Base-by-base conservation (phyloP, 2,113 vertebrate genomes). In the Semnornis frantzii region DNA sequence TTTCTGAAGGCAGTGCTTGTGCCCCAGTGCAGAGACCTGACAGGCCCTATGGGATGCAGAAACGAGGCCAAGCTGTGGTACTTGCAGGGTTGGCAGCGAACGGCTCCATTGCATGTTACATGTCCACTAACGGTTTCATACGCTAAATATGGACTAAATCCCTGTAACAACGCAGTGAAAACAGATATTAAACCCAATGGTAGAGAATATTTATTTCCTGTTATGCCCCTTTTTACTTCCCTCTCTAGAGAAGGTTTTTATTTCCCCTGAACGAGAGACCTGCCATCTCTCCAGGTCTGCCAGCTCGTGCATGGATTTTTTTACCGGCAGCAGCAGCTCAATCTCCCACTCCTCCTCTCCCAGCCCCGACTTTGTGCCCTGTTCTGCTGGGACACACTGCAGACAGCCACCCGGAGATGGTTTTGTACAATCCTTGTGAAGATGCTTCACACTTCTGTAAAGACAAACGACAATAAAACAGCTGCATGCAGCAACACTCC, bases 401-500 rank as follows among this genome's bases (percentile, higher is more conserved):
- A 89, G 86, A 57, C 87, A 68, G 94, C 88, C 91, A 46, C 46
- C 89, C 58, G 68, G 90, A 86, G 89, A 93, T 16, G 84, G 5
- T 59, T 98, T 98, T 98, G 97, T 98, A 98, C 98, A 88, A 97
- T 97, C 70, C 95, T 93, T 96, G 97, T 94, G 92, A 95, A 96
- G 97, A 94, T 85, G 96, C 97, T 98, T 98, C 97, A 97, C 86
- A 17, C 95, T 92, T 94, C 95, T 98, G 97, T 97, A 96, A 94
- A 97, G 98, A 98, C 46, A 77, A 84, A 68, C 15, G 97, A 81
- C 84, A 98, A 98, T 98, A 98, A 98, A 98, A 92, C 97, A 82
- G 96, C 98, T 98, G 98, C 98, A 98, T 98, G 98, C 98, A 98
- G 98, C 98, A 97, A 94, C 60, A 83, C 18, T 15, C 20, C 30